Conservation (phyloP, 2,797 vertebrate genomes). For the Hydrophis major region DNA sequence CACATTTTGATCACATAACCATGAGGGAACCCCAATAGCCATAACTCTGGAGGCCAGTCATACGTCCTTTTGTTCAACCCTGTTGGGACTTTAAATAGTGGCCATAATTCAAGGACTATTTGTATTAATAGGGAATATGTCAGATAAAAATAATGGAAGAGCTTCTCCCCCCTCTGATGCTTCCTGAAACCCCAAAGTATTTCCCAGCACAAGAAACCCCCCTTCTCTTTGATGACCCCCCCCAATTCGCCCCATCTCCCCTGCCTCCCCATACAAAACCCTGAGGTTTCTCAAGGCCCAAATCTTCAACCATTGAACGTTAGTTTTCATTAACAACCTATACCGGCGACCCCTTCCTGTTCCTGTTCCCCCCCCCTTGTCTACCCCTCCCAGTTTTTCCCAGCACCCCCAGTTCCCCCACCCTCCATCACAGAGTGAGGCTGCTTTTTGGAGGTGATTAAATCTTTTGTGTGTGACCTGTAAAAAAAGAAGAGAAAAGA, state of each 20-base stretch:
- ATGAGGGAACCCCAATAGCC: background rate
- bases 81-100: background rate
- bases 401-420: slow-evolving; percentile 50
- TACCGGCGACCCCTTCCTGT: slow-evolving; percentile 71
- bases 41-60: background rate
- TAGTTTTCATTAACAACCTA: slow-evolving; percentile 93
- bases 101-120: background rate
- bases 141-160: no score
- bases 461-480: slow-evolving; percentile 73
- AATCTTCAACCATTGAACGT: slow-evolving; percentile 79
- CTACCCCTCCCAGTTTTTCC: background rate
- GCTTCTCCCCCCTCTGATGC: background rate
- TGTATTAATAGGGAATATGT: background rate
- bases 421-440: slow-evolving; percentile 27
- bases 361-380: slow-evolving; percentile 59
- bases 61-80: background rate
- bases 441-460: slow-evolving; percentile 77
- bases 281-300: slow-evolving; percentile 73
- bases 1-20: background rate
- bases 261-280: background rate
- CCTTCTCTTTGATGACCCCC: no score
- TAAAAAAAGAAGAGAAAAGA: no score
- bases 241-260: background rate
- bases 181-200: background rate
- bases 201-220: background rate